These are phyloP conservation scores for Polypedilum pembai DNA, from an alignment of 1,140 invertebrate genomes.

Conservation along the genomic window DNA sequence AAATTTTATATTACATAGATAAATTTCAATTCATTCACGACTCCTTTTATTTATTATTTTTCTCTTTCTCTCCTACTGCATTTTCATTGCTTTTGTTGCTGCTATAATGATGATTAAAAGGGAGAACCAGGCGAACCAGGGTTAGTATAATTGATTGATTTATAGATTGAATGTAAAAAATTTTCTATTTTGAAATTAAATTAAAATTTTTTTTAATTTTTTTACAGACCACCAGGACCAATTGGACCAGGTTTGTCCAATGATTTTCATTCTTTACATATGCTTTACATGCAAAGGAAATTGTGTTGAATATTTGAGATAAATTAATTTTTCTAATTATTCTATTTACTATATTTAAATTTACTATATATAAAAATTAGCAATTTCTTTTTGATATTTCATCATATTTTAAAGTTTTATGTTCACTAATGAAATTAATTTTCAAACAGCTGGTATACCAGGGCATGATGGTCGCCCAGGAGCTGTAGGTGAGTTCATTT, in stretches of 20 bases:
- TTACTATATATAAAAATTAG: no score
- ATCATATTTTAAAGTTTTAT: no score
- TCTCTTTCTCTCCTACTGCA: not conserved
- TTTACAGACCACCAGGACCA: slow-evolving; percentile 57
- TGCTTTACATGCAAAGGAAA: no score
- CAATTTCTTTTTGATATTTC: no score
- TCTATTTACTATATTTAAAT: no score
- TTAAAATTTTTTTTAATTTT: no score
- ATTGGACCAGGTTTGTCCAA: slow-evolving; percentile 47
- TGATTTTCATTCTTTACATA: no score
- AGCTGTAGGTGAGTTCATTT: slow-evolving; percentile 60
- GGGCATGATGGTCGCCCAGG: slow-evolving; percentile 76
- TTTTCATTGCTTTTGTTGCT: slow-evolving; percentile 31
- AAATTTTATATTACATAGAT: not conserved
- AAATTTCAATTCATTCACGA: not conserved
- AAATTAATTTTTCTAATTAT: no score
- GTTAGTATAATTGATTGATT: not conserved
- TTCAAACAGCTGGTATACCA: slow-evolving; percentile 56
- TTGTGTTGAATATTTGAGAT: no score
- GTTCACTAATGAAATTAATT: no score
- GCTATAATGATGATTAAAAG: slow-evolving; percentile 46
- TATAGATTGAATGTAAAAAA: not conserved
- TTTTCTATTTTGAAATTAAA: no score
- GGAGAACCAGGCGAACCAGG: slow-evolving; percentile 85
- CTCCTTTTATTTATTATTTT: not conserved